Conservation (phyloP, 2,888 invertebrate species). For the Acanthococcus lagerstroemiae region DNA sequence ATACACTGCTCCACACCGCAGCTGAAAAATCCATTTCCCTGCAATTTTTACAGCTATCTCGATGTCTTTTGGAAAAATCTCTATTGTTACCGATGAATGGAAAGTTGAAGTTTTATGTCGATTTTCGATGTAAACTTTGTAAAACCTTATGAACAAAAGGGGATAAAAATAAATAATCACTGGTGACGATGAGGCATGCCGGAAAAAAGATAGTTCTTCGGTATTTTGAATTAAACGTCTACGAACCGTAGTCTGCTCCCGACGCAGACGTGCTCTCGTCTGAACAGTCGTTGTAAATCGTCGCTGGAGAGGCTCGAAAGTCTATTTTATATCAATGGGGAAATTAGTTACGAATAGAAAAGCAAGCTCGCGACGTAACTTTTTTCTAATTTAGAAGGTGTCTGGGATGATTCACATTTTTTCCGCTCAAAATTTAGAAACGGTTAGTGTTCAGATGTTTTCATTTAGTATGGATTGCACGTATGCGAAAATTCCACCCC, state of each 20-base stretch:
- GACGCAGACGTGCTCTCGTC: too few relatives aligned
- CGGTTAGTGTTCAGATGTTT: too few relatives aligned
- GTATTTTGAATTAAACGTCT: not conserved
- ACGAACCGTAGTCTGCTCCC: not conserved
- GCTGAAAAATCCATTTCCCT: conserved; percentile 27
- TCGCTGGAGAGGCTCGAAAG: too few relatives aligned
- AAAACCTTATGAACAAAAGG: conserved; percentile 29
- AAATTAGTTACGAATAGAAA: too few relatives aligned
- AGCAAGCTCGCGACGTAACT: too few relatives aligned
- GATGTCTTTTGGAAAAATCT: conserved; percentile 30
- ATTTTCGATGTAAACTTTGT: conserved; percentile 30
- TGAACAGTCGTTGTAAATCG: too few relatives aligned
- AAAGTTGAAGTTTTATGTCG: conserved; percentile 30
- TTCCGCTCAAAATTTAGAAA: too few relatives aligned
- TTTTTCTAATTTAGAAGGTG: too few relatives aligned
- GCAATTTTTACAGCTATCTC: conserved; percentile 29
- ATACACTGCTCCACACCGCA: not conserved
- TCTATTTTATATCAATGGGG: too few relatives aligned
- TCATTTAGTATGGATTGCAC: too few relatives aligned
- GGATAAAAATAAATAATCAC: conserved; percentile 28
- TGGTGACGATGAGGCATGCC: conserved; percentile 29
- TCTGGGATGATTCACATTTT: too few relatives aligned
- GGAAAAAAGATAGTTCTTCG: conserved; percentile 3
- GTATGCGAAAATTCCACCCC: too few relatives aligned
- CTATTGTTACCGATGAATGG: conserved; percentile 29